Evolutionary conservation across 2,113 vertebrate genomes (phyloP), one percentile per base, ranked within the genome.

Genomic region (Climacteris rufus): DNA sequence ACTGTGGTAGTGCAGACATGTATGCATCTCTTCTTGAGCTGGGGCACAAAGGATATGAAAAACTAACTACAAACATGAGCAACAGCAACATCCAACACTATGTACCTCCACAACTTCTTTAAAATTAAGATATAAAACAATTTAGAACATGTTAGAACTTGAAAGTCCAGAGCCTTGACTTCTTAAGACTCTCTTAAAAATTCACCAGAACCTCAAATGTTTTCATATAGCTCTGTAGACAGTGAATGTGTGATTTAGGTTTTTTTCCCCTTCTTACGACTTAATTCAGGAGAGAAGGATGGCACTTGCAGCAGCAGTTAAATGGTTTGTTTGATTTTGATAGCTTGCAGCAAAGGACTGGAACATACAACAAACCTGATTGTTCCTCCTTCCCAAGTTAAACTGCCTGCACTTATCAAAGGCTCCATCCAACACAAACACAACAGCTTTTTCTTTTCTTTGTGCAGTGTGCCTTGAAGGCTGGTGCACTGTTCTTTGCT

Each of bases 1-100:
- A 78, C 9, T 4, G 1, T n/a, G 19, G 40, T 21, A 53, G 7
- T 6, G 6, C 11, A 89, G 28, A 59, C 23, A 74, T 0, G 0
- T n/a, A 56, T 0, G 1, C 45, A 53, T 84, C 28, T 84, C 30
- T 63, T 85, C 59, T 33, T 70, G 39, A 15, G 33, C 0, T n/a
- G 7, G 10, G 30, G 6, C 7, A 85, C 17, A 39, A 91, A 61
- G 19, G 71, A 27, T 0, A 85, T 25, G 33, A 79, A 88, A 88
- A 93, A 63, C 6, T 24, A 91, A 56, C 13, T 19, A 63, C 2
- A 68, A 92, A 68, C 11, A 21, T 0, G 0, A 81, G 12, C 11
- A 28, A 61, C 11, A 78, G 17, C 39, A 75, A 83, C 13, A 27
- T 8, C 6, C 8, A 86, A 24, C 35, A 25, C 10, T 11, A 81